These are phyloP conservation scores for Acronicta leporina DNA, from an alignment of 2,888 invertebrate species.

Conservation along the genomic window DNA sequence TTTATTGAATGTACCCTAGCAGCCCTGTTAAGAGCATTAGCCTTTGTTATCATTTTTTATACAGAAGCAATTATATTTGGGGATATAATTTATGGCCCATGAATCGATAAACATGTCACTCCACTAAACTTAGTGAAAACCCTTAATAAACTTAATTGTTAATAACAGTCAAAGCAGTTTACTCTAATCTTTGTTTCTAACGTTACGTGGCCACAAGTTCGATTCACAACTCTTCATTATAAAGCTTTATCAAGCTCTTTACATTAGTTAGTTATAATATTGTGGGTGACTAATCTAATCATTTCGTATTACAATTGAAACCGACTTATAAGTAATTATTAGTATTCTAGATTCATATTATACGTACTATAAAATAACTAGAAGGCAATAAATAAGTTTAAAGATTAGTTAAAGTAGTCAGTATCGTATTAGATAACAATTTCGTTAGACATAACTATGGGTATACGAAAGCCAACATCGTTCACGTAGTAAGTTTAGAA, in stretches of 20 bases:
- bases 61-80: slow-evolving; percentile 39
- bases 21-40: slow-evolving; percentile 37
- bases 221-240: slow-evolving; percentile 88
- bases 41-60: slow-evolving; percentile 23
- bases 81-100: slow-evolving; percentile 40
- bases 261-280: slow-evolving; percentile 80
- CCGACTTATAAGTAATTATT: slow-evolving; percentile 62
- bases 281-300: slow-evolving; percentile 72
- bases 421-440: slow-evolving; percentile 66
- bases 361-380: slow-evolving; percentile 65
- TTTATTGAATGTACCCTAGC: slow-evolving; percentile 28
- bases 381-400: slow-evolving; percentile 77
- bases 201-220: slow-evolving; percentile 87
- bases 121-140: slow-evolving; percentile 61
- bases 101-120: slow-evolving; percentile 47
- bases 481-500: slow-evolving; percentile 65
- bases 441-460: slow-evolving; percentile 58
- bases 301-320: slow-evolving; percentile 71
- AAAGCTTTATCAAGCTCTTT: slow-evolving; percentile 89
- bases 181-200: slow-evolving; percentile 80
- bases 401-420: slow-evolving; percentile 66
- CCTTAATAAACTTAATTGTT: slow-evolving; percentile 70
- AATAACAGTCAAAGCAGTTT: slow-evolving; percentile 78
- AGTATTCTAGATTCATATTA: slow-evolving; percentile 69
- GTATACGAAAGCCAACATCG: slow-evolving; percentile 66